These are phyloP conservation scores for Cosmorhoe ocellata DNA, from an alignment of 2,888 invertebrate genomes.

Conservation along the genomic window DNA sequence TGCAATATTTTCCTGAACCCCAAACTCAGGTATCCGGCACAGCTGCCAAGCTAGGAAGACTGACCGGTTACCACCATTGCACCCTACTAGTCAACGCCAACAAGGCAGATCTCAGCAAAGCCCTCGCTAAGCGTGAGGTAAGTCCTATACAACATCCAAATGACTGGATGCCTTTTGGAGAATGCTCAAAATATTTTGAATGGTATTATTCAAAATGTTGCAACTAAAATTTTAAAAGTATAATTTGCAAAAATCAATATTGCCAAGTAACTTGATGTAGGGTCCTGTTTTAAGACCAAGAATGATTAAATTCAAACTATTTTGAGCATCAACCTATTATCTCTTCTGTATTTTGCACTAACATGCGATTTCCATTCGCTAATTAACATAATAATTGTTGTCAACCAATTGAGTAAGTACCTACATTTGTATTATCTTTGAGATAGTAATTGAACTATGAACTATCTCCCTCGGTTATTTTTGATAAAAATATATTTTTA, in stretches of 20 bases:
- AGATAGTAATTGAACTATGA: conserved; percentile 28
- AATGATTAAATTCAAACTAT: too few species aligned
- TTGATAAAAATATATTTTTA: conserved; percentile 14
- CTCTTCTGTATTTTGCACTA: background rate
- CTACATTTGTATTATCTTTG: conserved; percentile 18
- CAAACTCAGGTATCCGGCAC: conserved; percentile 93
- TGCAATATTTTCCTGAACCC: conserved; percentile 44
- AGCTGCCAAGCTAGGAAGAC: conserved; percentile 94
- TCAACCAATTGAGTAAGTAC: conserved; percentile 18
- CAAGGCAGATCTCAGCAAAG: conserved; percentile 87
- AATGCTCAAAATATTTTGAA: background rate
- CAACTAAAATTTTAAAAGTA: too few species aligned
- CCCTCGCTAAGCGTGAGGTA: conserved; percentile 89
- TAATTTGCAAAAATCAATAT: too few species aligned
- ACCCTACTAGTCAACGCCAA: conserved; percentile 95
- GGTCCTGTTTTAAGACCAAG: too few species aligned
- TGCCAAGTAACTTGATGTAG: too few species aligned
- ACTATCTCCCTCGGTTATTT: conserved; percentile 10
- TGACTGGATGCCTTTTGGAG: background rate
- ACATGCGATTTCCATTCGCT: conserved; percentile 2
- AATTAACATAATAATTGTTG: conserved; percentile 15
- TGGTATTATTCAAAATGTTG: background rate
- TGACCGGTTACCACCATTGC: conserved; percentile 98
- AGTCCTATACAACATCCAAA: conserved; percentile 45
- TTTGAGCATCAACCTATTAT: too few species aligned